These are phyloP conservation scores for Apotomis capreana DNA, from an alignment of 2,888 invertebrate genomes.

Conservation along the genomic window DNA sequence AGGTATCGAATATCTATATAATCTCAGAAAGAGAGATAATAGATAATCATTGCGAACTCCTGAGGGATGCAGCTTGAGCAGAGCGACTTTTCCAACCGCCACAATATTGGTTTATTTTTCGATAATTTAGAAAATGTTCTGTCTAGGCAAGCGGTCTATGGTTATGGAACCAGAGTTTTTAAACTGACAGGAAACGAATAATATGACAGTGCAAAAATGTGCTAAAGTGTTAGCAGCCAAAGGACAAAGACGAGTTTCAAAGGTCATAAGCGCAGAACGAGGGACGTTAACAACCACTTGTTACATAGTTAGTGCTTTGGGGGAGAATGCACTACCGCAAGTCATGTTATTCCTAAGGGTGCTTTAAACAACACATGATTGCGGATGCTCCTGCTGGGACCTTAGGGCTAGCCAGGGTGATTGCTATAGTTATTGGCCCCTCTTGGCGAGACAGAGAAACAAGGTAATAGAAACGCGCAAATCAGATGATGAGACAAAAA, in stretches of 20 bases:
- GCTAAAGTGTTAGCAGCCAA: too few relatives aligned
- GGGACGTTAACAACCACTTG: constrained; percentile 2
- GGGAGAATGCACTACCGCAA: neutral
- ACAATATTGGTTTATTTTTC: constrained; percentile 40
- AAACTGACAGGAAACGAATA: constrained; percentile 36
- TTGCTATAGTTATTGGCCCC: too few relatives aligned
- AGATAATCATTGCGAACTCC: constrained; percentile 33
- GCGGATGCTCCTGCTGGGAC: constrained; percentile 57
- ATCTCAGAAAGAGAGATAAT: constrained; percentile 45
- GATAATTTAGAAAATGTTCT: constrained; percentile 39
- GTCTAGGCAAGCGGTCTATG: constrained; percentile 43
- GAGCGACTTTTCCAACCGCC: constrained; percentile 47
- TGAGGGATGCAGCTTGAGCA: constrained; percentile 44
- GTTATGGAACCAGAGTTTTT: constrained; percentile 50
- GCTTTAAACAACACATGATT: constrained; percentile 48
- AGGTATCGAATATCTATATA: constrained; percentile 45
- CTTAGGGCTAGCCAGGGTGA: constrained; percentile 53
- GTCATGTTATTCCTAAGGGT: constrained; percentile 36
- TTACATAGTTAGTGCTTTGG: neutral
- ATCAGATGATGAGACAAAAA: too few relatives aligned
- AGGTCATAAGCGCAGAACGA: constrained; percentile 7
- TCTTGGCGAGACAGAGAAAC: too few relatives aligned
- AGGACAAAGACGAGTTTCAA: neutral
- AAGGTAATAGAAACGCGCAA: too few relatives aligned
- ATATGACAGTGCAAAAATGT: constrained; percentile 44